phyloP scores from a whole-genome alignment of 2,797 vertebrate species.

The Ptychadena robeensis region DNA sequence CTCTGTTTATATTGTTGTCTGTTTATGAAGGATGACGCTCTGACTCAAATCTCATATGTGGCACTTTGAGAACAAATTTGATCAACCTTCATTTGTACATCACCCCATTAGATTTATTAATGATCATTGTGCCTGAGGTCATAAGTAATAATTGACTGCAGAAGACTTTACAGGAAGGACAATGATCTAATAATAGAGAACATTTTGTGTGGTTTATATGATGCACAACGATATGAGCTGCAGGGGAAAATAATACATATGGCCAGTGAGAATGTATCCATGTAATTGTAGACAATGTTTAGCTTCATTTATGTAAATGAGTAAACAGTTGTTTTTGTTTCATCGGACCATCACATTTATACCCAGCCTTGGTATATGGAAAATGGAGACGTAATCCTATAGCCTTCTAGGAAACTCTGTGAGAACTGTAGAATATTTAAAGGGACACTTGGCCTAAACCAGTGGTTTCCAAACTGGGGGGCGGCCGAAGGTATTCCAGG shows the following conservation, averaged over 20 bases:
- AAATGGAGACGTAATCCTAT: background rate
- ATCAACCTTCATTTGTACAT: background rate
- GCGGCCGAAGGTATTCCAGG: too few species aligned
- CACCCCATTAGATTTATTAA: constrained; percentile 1
- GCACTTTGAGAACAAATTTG: background rate
- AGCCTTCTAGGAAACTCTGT: background rate
- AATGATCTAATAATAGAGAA: constrained; percentile 16
- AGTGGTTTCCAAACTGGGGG: too few species aligned
- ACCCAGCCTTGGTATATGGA: background rate
- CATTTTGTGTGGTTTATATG: constrained; percentile 12
- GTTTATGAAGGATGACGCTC: background rate
- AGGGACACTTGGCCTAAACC: background rate
- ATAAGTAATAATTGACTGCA: background rate
- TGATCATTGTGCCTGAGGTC: background rate
- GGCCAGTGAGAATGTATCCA: background rate
- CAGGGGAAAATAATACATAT: background rate
- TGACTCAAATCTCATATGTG: background rate
- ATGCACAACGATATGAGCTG: background rate
- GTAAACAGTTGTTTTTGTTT: background rate
- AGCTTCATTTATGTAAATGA: background rate
- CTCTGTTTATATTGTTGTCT: background rate
- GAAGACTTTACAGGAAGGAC: background rate
- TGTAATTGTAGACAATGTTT: background rate
- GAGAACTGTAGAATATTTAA: background rate
- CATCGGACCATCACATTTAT: background rate